Conservation (phyloP, 2,113 vertebrate species). For the Poeciliopsis occidentalis region DNA sequence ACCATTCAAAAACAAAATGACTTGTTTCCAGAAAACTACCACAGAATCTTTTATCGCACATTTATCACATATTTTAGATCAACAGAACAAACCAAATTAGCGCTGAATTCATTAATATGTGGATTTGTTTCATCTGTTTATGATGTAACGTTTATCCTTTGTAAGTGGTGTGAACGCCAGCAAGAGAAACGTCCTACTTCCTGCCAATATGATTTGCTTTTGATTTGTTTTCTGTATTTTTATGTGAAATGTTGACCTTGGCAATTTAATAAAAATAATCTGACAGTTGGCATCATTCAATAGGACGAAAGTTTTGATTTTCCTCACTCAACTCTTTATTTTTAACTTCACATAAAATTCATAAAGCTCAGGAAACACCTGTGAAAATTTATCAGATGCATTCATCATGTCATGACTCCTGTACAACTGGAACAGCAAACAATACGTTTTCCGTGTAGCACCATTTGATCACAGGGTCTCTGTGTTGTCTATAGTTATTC, state of each 20-base stretch:
- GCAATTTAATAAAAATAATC: neutral
- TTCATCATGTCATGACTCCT: neutral
- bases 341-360: slow-evolving; percentile 19
- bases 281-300: neutral
- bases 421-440: no score
- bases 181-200: neutral
- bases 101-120: neutral
- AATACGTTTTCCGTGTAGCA: no score
- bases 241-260: neutral
- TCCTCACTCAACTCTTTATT: slow-evolving; percentile 7
- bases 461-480: no score
- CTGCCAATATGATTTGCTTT: neutral
- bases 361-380: slow-evolving; percentile 1
- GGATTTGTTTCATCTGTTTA: neutral
- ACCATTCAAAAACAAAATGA: no score
- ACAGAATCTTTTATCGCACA: neutral
- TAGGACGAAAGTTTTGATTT: neutral
- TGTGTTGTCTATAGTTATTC: no score
- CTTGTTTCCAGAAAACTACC: neutral
- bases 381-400: slow-evolving; percentile 15
- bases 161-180: neutral
- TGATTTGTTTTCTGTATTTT: neutral
- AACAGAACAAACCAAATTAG: neutral
- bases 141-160: neutral
- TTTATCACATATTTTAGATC: neutral